Percentiles rank a stretch among this genome's conserved stretches.
Conservation (phyloP, 1,140 invertebrate genomes). For the Phthorimaea operculella region DNA sequence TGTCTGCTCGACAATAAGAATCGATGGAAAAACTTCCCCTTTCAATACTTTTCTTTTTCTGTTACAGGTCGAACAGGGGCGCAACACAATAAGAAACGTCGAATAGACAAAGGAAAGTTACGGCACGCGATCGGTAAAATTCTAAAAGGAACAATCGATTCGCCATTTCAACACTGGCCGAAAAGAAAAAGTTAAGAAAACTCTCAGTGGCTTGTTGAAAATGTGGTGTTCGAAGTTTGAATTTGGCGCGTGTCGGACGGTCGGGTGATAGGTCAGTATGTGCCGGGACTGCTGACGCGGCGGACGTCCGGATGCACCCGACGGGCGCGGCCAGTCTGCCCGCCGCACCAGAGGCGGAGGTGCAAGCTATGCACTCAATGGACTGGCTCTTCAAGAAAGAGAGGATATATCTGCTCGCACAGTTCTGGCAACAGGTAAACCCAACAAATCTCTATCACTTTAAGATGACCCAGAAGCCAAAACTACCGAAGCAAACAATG, state of each 20-base stretch:
- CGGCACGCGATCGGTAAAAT: conserved; percentile 38
- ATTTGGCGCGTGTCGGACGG: conserved; percentile 17
- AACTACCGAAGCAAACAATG: too few species aligned
- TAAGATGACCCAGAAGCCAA: too few species aligned
- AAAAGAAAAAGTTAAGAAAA: conserved; percentile 5
- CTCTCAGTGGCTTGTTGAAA: conserved; percentile 8
- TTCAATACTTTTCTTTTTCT: conserved; percentile 50
- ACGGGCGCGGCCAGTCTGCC: conserved; percentile 81
- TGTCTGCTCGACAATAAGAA: conserved; percentile 55
- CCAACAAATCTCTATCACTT: too few species aligned
- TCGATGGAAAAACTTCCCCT: conserved; percentile 52
- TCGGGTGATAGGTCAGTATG: conserved; percentile 39
- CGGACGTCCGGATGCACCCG: conserved; percentile 75
- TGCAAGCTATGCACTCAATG: conserved; percentile 90
- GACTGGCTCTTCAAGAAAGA: conserved; percentile 96
- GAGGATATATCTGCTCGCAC: conserved; percentile 89
- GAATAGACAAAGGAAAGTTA: conserved; percentile 29
- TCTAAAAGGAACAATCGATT: conserved; percentile 31
- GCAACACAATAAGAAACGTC: conserved; percentile 40
- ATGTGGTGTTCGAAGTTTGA: conserved; percentile 34
- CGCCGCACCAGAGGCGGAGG: conserved; percentile 76
- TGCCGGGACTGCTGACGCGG: conserved; percentile 36
- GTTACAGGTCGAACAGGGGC: conserved; percentile 46
- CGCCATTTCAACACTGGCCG: conserved; percentile 3
- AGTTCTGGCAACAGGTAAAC: conserved; percentile 93